Base-by-base conservation (phyloP, 2,113 vertebrate species). In the Uropsilus gracilis region DNA sequence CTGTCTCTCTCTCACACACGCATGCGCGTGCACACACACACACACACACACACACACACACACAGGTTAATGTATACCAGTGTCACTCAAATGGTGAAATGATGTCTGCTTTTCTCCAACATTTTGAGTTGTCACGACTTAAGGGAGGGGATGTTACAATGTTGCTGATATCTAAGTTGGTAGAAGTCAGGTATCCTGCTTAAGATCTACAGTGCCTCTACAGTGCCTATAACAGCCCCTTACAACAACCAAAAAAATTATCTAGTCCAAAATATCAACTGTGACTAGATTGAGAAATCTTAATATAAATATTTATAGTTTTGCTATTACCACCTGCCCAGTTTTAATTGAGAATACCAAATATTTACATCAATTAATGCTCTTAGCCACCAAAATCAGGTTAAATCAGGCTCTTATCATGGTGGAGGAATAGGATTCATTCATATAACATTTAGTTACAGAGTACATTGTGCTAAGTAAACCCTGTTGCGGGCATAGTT, bases 331-430 rank as follows among this genome's bases (percentile, higher is more conserved):
- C 30, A 90, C 37, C 66, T 94, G 11, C 18, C 22, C 24, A 73
- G 30, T 94, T 77, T 90, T 46, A 86, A 68, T 53, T 53, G 22
- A 90, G 18, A 82, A 28, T 78, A 48, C 22, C 12, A 95, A 82
- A 30, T 64, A 50, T 86, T 85, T 73, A 73, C 0, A 82, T 63
- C 39, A 88, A 39, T 10, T 26, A 83, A 57, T 11, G 12, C 8
- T 46, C 6, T 5, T 75, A 80, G 22, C 10, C 26, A 57, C 34
- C 5, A 18, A 34, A 68, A 4, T 76, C n/a, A n/a, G 20, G 6
- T 91, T 85, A 80, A 84, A 42, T 89, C 9, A 80, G 6, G 71
- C 9, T 3, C 39, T 10, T 12, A 46, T 32, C 1, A 16, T 11
- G 48, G 61, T 5, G 30, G 42, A 57, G 20, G 68, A 68, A 55